Base-by-base conservation (phyloP, 1,140 invertebrate species). In the Trichonephila clavata region DNA sequence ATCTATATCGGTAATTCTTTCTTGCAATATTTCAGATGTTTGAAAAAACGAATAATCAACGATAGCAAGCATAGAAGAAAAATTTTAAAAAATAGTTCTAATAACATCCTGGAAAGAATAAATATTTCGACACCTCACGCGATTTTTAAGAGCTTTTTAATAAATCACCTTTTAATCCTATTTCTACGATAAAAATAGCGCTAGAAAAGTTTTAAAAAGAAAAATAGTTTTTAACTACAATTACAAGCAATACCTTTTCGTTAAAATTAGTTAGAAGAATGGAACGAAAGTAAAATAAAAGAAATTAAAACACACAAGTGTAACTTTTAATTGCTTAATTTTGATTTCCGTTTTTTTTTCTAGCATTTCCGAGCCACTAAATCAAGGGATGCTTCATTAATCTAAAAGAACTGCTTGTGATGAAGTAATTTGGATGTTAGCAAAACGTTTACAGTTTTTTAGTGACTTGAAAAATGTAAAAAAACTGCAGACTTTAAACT, bases 41-140 rank as follows among this genome's bases (percentile, higher is more conserved):
- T 57, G 81, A 83, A 57, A 57, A 24, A 21, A 0, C 50, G 43
- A 83, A 57, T 21, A 57, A 57, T 83, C 27, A 13, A 20, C 3
- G 43, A 57, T 21, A 24, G 43, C 13, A 77, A 77, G 50, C 0
- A 59, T n/a, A n/a, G n/a, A n/a, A n/a, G n/a, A 8, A 43, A 24
- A 59, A 59, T 8, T 20, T 3, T 2, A 59, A 83, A 24, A 83
- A 83, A 2, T n/a, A 57, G 24, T n/a, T 3, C 81, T 18, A 83
- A 83, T 83, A 83, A 21, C 14, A 2, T 59, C 10, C 50, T 0
- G 1, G 21, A n/a, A 57, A 24, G 81, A 57, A 83, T 83, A 83
- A 83, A 83, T 83, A 83, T 83, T 50, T 21, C 50, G 81, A 57
- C 81, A 59, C 81, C 81, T 83, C 81, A 83, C 81, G 81, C 81